A percentile compares a stretch with the other conserved stretches of the same genome.
phyloP scores from a whole-genome alignment of 2,888 invertebrate species.

The Apodemia hepburni region DNA sequence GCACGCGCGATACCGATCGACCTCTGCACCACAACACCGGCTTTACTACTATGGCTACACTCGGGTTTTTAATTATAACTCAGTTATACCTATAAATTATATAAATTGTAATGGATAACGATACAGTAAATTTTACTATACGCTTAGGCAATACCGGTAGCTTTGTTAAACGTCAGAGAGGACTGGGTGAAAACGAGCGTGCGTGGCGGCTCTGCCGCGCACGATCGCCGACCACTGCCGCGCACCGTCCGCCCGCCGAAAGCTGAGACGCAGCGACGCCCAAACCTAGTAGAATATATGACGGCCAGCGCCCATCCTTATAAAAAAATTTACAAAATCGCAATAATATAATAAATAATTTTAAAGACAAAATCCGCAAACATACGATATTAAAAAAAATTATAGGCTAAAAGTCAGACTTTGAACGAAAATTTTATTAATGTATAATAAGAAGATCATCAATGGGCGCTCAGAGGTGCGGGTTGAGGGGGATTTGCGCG shows the following conservation, averaged over 20 bases:
- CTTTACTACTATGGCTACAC: slow-evolving; percentile 33
- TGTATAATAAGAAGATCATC: slow-evolving; percentile 73
- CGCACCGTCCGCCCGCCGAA: slow-evolving; percentile 68
- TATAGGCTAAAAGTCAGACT: background rate
- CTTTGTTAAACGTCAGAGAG: slow-evolving; percentile 71
- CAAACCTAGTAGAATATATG: slow-evolving; percentile 65
- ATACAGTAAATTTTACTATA: slow-evolving; percentile 47
- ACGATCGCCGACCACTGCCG: slow-evolving; percentile 61
- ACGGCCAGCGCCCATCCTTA: slow-evolving; percentile 55
- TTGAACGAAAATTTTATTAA: slow-evolving; percentile 42
- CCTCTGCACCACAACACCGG: slow-evolving; percentile 32
- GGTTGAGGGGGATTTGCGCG: slow-evolving; percentile 58
- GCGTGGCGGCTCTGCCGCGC: slow-evolving; percentile 70
- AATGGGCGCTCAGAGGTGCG: slow-evolving; percentile 70
- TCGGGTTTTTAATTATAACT: background rate
- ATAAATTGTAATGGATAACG: slow-evolving; percentile 56
- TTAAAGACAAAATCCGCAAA: background rate
- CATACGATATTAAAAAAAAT: background rate
- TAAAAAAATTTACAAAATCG: slow-evolving; percentile 19
- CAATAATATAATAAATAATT: background rate
- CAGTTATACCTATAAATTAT: slow-evolving; percentile 43
- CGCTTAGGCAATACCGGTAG: slow-evolving; percentile 62
- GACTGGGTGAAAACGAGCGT: slow-evolving; percentile 74
- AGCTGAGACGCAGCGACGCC: slow-evolving; percentile 78
- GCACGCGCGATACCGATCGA: too few relatives aligned